Evolutionary conservation across 2,113 vertebrate species (phyloP), one percentile per base, ranked within the genome.

Genomic region (Panthera leo): DNA sequence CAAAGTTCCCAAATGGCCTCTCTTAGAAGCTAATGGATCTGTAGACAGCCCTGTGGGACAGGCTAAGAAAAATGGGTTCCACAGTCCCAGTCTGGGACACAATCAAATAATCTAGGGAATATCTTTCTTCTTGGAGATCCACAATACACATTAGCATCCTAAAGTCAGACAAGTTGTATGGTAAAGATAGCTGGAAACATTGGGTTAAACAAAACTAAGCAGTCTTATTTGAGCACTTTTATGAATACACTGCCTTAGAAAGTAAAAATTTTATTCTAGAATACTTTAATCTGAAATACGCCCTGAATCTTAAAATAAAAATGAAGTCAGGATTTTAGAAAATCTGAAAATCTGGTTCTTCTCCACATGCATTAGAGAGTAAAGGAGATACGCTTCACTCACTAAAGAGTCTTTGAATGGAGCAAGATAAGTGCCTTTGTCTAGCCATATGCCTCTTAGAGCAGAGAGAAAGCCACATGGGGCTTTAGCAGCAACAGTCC

Each of bases 241-340:
- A 82, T 58, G 63, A 83, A 95, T 91, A 87, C 2, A 3, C 0
- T 85, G 58, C n/a, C 23, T 70, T 75, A 80, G 14, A 73, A 93
- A 83, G 27, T 23, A 36, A 94, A 76, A 51, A 42, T 73, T 93
- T 55, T 75, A 92, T 87, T 90, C n/a, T n/a, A 90, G 73, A 94
- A 63, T 78, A 83, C 55, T 97, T 92, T 92, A 39, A 89, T 79
- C 19, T 95, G 36, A 96, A 86, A 34, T 39, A 89, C 58, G 75
- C 19, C 48, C 23, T n/a, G 85, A 89, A 36, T 10, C 53, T 95
- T 95, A 87, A 95, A 92, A 55, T 65, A 71, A 94, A 95, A 86
- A 27, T 31, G 58, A 91, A 96, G 53, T 82, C 27, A 36, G 21
- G 14, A 63, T 91, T 91, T 83, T n/a, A 67, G 75, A 89, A 92